These are phyloP conservation scores for Leptinotarsa tumamoca DNA, from an alignment of 2,888 invertebrate species.

Conservation along the genomic window DNA sequence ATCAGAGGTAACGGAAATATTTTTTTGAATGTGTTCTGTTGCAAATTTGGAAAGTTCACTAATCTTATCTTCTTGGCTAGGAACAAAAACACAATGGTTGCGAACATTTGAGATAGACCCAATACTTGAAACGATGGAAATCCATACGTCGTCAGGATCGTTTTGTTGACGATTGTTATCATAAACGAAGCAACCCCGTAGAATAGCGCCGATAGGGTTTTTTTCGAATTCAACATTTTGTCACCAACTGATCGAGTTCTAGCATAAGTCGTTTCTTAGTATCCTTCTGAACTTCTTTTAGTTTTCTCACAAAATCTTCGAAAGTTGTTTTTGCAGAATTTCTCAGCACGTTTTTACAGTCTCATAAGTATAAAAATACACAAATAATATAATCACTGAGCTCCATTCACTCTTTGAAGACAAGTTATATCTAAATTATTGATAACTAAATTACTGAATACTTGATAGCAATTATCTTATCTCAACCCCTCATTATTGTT, in stretches of 20 bases:
- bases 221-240: constrained; percentile 65
- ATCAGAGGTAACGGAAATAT: constrained; percentile 96
- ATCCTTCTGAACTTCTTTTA: background rate
- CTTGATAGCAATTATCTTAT: no score
- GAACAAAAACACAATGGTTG: constrained; percentile 86
- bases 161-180: constrained; percentile 97
- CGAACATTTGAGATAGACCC: constrained; percentile 90
- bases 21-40: constrained; percentile 76
- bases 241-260: constrained; percentile 50
- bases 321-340: no score
- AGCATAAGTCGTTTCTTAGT: constrained; percentile 37
- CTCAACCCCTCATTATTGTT: no score
- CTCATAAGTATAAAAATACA: no score
- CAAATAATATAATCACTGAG: no score
- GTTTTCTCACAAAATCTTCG: no score
- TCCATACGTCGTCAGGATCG: constrained; percentile 89
- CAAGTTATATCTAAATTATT: no score
- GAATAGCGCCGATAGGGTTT: constrained; percentile 84
- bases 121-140: constrained; percentile 94
- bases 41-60: constrained; percentile 83
- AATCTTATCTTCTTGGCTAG: constrained; percentile 77
- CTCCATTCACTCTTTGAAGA: no score
- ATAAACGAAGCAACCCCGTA: constrained; percentile 93
- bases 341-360: no score
- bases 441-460: no score